phyloP scores from a whole-genome alignment of 2,113 vertebrate genomes.

The Ceratotherium simum region DNA sequence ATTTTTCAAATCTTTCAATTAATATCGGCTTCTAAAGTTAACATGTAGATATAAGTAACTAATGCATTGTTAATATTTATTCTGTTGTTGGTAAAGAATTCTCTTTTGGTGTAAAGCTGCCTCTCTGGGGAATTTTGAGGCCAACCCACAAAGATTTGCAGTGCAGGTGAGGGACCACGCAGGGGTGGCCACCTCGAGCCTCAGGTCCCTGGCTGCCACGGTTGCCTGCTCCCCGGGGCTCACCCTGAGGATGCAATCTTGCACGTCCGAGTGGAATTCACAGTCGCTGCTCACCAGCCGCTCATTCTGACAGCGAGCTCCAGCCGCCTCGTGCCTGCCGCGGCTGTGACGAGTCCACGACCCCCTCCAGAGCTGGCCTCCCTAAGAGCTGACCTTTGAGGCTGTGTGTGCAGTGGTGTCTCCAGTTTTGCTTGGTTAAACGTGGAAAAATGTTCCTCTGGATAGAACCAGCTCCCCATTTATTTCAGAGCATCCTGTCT shows the following conservation, averaged over 20 bases:
- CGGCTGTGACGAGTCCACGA: rapidly evolving
- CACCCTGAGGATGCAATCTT: not conserved
- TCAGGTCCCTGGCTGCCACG: rapidly evolving
- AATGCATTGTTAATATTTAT: not conserved
- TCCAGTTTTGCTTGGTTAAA: constrained; percentile 70
- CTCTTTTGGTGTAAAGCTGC: not conserved
- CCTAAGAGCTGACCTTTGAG: constrained; percentile 61
- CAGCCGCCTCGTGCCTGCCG: not conserved
- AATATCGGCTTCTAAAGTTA: not conserved
- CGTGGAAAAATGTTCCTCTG: constrained; percentile 63
- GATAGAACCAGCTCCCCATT: constrained; percentile 48
- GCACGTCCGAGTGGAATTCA: not conserved
- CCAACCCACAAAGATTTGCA: not conserved
- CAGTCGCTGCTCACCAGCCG: not conserved
- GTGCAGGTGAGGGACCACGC: not conserved
- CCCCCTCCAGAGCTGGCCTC: not conserved
- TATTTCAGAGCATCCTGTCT: constrained; percentile 64
- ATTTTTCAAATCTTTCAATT: not conserved
- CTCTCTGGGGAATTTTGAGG: not conserved
- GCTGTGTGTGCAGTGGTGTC: constrained; percentile 51
- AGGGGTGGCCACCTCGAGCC: not conserved
- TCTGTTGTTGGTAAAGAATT: not conserved
- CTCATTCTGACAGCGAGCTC: not conserved
- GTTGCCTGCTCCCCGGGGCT: not conserved
- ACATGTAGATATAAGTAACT: constrained; percentile 10